These are phyloP conservation scores for Cacatua alba DNA, from an alignment of 2,113 vertebrate species.

Conservation along the genomic window DNA sequence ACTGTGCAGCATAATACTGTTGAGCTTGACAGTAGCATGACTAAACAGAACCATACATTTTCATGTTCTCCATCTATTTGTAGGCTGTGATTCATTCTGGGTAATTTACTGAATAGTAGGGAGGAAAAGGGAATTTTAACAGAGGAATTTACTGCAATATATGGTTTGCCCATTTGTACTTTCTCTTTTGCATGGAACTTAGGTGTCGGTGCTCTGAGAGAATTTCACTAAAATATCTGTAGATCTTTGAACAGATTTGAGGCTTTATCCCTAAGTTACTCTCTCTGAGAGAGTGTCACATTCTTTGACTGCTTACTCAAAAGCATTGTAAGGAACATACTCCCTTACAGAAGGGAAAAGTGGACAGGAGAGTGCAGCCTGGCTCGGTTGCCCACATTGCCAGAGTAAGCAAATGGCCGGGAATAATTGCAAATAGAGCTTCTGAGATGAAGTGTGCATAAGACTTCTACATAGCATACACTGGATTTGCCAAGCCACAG, in stretches of 20 bases:
- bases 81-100: constrained; percentile 22
- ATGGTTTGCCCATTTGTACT: not conserved
- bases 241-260: not conserved
- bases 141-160: not conserved
- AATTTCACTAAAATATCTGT: not conserved
- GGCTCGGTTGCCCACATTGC: not conserved
- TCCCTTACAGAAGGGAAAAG: not conserved
- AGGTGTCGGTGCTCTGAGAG: not conserved
- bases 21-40: not conserved
- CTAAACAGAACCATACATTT: not conserved
- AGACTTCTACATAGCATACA: not conserved
- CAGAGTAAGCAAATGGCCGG: not conserved
- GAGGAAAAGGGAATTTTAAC: not conserved
- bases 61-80: not conserved
- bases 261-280: not conserved
- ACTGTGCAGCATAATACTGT: not conserved
- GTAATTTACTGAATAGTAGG: not conserved
- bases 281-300: not conserved
- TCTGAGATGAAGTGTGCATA: not conserved
- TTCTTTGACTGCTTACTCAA: not conserved
- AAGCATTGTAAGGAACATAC: not conserved
- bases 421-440: not conserved
- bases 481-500: not conserved
- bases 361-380: not conserved
- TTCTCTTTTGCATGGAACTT: not conserved